Evolutionary conservation across 53 echinoderm and acorn worm genomes (phyloP).

Genomic region (Mesocentrotus franciscanus): DNA sequence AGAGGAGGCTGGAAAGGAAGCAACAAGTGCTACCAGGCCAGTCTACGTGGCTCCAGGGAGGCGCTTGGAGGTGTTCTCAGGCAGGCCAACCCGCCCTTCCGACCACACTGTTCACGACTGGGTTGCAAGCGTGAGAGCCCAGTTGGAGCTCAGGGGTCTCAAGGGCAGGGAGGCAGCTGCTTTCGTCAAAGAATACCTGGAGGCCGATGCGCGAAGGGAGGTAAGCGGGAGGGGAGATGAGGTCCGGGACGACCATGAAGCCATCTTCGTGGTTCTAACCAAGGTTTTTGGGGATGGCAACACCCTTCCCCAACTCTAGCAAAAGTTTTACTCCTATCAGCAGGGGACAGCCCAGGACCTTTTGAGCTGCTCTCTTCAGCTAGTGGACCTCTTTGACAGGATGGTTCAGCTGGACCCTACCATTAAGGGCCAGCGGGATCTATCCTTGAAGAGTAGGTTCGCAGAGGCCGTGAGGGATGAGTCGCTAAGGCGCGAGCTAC

Average conservation of each 20-base stretch:
- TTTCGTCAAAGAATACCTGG: constrained; percentile 66
- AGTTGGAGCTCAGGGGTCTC: constrained; percentile 52
- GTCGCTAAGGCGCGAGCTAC: not conserved
- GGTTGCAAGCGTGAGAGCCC: constrained; percentile 68
- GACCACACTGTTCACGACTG: constrained; percentile 67
- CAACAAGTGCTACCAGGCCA: not conserved
- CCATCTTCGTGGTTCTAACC: constrained; percentile 57
- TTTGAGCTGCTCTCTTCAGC: constrained; percentile 65
- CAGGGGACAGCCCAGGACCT: constrained; percentile 69
- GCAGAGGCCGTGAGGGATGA: not conserved
- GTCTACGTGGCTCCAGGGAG: constrained; percentile 53
- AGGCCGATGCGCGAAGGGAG: constrained; percentile 72
- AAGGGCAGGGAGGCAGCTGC: constrained; percentile 48
- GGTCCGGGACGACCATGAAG: not conserved
- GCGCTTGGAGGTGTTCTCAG: constrained; percentile 66
- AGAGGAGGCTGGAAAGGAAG: not conserved
- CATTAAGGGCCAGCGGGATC: not conserved
- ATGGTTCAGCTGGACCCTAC: constrained; percentile 4
- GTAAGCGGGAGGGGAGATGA: constrained; percentile 66
- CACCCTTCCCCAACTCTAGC: constrained; percentile 68
- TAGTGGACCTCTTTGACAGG: constrained; percentile 28
- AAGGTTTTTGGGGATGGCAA: constrained; percentile 74
- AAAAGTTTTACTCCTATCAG: constrained; percentile 66
- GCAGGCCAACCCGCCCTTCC: not conserved
- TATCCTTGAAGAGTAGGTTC: not conserved